Conservation (phyloP, 2,888 invertebrate species). For the Labia minor region DNA sequence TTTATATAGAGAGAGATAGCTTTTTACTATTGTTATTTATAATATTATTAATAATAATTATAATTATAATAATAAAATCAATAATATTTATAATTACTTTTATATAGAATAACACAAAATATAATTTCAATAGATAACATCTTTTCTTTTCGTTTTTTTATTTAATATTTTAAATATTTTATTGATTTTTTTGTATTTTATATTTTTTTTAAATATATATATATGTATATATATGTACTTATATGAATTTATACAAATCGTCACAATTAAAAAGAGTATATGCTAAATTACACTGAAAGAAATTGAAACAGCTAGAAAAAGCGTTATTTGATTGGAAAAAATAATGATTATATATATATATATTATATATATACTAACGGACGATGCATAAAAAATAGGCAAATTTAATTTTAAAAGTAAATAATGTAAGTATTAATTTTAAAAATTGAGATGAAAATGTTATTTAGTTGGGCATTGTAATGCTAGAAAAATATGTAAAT, state of each 20-base stretch:
- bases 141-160: background rate
- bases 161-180: background rate
- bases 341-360: no score
- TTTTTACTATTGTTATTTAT: no score
- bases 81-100: background rate
- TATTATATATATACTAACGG: no score
- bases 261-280: background rate
- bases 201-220: background rate
- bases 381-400: no score
- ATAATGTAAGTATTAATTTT: no score
- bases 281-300: background rate
- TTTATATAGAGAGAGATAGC: background rate
- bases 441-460: no score
- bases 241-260: background rate
- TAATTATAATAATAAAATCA: background rate
- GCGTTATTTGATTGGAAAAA: background rate
- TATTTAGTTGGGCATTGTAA: no score
- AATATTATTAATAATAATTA: no score
- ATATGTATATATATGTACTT: background rate
- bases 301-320: background rate
- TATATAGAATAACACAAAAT: background rate
- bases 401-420: no score
- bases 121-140: constrained; percentile 13
- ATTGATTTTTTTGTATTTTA: background rate
- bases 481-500: no score